Evolutionary conservation across 2,888 invertebrate species (phyloP).

Genomic region (Gastracanthus pulcherrimus): DNA sequence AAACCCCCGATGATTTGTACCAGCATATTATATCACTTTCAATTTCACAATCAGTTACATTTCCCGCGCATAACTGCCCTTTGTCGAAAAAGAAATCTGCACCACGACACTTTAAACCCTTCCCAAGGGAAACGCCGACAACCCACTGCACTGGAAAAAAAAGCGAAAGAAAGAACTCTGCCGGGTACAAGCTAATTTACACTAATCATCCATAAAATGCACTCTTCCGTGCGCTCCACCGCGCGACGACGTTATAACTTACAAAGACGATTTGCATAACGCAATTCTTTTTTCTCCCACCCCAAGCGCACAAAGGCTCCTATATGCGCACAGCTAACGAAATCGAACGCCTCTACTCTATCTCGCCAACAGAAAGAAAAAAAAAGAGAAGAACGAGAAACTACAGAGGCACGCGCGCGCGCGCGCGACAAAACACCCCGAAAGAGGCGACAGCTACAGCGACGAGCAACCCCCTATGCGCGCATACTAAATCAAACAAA

Average conservation of each 20-base stretch:
- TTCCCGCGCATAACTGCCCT: neutral
- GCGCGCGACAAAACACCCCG: neutral
- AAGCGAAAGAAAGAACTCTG: slow-evolving; percentile 1
- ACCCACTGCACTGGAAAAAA: too few relatives aligned
- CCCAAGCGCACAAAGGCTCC: neutral
- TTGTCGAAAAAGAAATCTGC: slow-evolving; percentile 32
- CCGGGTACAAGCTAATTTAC: slow-evolving; percentile 39
- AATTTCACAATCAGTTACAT: neutral
- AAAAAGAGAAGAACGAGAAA: too few relatives aligned
- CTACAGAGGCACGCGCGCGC: too few relatives aligned
- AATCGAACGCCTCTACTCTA: too few relatives aligned
- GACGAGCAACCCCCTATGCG: too few relatives aligned
- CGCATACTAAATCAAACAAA: too few relatives aligned
- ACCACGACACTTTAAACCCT: too few relatives aligned
- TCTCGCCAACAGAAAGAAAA: too few relatives aligned
- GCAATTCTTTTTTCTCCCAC: slow-evolving; percentile 6
- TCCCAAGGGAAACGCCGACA: neutral
- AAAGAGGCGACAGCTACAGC: neutral
- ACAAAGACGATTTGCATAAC: slow-evolving; percentile 47
- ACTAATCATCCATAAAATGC: slow-evolving; percentile 56
- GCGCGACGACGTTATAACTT: slow-evolving; percentile 32
- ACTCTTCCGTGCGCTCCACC: neutral
- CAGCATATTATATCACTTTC: neutral
- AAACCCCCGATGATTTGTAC: neutral
- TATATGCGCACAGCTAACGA: neutral